phyloP scores from a whole-genome alignment of 2,113 vertebrate species.

The Scatophagus argus region DNA sequence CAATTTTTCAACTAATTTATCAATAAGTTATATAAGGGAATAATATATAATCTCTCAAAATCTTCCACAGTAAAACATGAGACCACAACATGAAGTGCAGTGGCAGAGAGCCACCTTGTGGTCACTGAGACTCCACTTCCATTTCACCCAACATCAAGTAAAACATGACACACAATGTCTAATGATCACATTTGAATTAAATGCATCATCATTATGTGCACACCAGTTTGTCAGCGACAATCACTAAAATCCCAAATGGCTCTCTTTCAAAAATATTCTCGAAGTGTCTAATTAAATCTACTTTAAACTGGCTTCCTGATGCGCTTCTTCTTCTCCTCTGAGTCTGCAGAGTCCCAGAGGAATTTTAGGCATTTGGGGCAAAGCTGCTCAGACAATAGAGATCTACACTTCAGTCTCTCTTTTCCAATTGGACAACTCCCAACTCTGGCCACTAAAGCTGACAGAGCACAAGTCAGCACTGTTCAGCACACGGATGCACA shows the following conservation, averaged over 20 bases:
- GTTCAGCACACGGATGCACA: conserved; percentile 12
- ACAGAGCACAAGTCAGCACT: conserved; percentile 14
- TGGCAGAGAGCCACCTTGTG: conserved; percentile 78
- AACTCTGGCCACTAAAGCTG: conserved; percentile 22
- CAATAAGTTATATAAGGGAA: background rate
- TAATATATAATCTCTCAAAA: background rate
- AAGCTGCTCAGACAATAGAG: conserved; percentile 50
- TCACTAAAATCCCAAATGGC: background rate
- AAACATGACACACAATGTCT: background rate
- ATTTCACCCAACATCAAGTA: background rate
- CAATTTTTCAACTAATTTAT: background rate
- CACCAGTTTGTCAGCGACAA: background rate
- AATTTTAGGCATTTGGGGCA: conserved; percentile 61
- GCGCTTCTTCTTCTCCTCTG: background rate
- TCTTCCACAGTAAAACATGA: background rate
- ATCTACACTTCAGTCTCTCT: conserved; percentile 26
- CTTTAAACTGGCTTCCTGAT: background rate
- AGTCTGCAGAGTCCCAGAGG: conserved; percentile 33
- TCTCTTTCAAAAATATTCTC: background rate
- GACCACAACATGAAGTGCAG: conserved; percentile 14
- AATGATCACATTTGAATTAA: background rate
- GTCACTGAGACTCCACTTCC: conserved; percentile 32
- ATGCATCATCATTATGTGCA: background rate
- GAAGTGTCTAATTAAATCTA: background rate
- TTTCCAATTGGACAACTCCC: conserved; percentile 38